These are phyloP conservation scores for Haemorhous mexicanus DNA, from an alignment of 2,113 vertebrate species.

Conservation along the genomic window DNA sequence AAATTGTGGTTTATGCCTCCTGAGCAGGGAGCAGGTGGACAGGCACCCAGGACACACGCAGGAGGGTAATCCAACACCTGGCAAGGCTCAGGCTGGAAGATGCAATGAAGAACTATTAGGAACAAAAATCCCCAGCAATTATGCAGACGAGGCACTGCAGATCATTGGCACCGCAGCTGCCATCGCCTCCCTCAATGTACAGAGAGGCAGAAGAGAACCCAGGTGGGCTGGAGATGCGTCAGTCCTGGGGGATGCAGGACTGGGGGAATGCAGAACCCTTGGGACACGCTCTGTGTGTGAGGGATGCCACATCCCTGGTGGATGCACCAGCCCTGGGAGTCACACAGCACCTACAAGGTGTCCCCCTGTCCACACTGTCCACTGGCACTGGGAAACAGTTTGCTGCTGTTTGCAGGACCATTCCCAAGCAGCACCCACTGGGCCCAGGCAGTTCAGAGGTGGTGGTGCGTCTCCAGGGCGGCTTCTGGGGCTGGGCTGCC, in stretches of 20 bases:
- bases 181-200: neutral
- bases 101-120: neutral
- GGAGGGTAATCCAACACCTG: neutral
- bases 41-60: neutral
- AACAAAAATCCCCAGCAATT: neutral
- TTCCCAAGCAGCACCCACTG: neutral
- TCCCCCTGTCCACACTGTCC: neutral
- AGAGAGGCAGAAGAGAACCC: neutral
- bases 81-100: neutral
- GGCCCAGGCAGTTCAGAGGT: neutral
- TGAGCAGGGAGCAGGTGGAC: neutral
- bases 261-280: neutral
- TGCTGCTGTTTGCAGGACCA: neutral
- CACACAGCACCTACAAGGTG: neutral
- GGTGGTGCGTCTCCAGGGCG: accelerated
- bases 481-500: neutral
- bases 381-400: neutral
- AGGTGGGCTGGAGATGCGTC: neutral
- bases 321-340: neutral
- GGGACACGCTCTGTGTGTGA: accelerated
- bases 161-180: neutral
- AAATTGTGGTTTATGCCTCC: neutral
- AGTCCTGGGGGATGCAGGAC: neutral
- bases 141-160: neutral
- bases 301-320: neutral